Evolutionary conservation across 2,888 invertebrate genomes (phyloP), one percentile per base, ranked within the genome.

Genomic region (Melipona bicolor): DNA sequence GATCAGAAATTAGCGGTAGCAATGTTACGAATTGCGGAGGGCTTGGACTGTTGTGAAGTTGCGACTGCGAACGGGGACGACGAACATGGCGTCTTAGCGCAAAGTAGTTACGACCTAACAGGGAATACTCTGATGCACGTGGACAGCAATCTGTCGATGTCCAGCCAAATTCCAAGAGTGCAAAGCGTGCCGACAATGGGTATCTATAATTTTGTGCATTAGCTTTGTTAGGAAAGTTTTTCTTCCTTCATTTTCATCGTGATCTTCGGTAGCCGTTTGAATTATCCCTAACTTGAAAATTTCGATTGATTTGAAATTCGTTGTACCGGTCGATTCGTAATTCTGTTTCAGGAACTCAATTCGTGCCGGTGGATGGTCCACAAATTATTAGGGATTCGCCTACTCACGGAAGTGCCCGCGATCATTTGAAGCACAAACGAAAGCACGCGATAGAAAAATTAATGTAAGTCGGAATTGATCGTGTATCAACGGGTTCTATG

Each of bases 1-100:
- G 99, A 99, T 92, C 97, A 97, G 92, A 97, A 98, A 70, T 96
- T 98, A 91, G 97, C 99, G 0, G 98, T 99, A 6, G 97, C 98
- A 0, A 98, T 99, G 87, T 95, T 99, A 13, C 96, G 99, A 43
- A 96, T 99, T 50, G 95, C 97, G 0, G 97, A 97, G 89, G 99
- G 99, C 0, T 95, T 99, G 77, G 98, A 99, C 95, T 98, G 97
- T 94, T 96, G 97, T 11, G 95, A 95, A 89, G 93, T 78, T 59
- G 80, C 65, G 1, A 91, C 89, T 59, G 89, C 90, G 17, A 89
- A 89, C n/a, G 89, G 89, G 24, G 92, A 93, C 43, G 93, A 94
- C 4, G 94, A 94, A 56, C 91, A 92, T 4, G 91, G 91, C 4
- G 80, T 72, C 43, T 83, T 94, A n/a, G 92, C 92, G 4, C 94